phyloP scores from a whole-genome alignment of 2,888 invertebrate species.

The Ophioninae sp. region DNA sequence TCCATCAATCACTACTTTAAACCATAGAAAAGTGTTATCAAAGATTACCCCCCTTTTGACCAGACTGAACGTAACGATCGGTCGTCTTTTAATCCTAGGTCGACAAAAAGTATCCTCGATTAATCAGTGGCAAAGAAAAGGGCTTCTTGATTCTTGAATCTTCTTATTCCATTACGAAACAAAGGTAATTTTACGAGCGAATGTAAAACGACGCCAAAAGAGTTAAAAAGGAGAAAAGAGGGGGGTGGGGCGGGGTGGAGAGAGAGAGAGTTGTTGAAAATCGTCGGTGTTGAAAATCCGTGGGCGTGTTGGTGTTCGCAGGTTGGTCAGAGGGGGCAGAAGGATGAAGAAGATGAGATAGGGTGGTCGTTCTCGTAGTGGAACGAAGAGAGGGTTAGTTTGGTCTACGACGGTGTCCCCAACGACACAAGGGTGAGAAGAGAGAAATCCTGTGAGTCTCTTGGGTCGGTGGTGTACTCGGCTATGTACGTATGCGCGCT shows the following conservation, averaged over 20 bases:
- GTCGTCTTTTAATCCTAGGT: background rate
- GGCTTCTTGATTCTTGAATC: slow-evolving; percentile 52
- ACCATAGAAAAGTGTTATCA: background rate
- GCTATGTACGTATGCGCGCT: slow-evolving; percentile 10
- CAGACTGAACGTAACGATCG: background rate
- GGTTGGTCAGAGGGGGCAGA: slow-evolving; percentile 49
- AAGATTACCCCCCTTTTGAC: background rate
- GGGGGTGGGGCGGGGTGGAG: too few species aligned
- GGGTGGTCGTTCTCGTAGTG: slow-evolving; percentile 65
- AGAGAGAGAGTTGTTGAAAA: background rate
- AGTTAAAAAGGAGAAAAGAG: background rate
- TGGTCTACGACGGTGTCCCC: slow-evolving; percentile 45
- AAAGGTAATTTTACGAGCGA: slow-evolving; percentile 42
- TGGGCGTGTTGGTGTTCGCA: slow-evolving; percentile 58
- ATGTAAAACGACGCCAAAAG: slow-evolving; percentile 18
- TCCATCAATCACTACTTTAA: too few species aligned
- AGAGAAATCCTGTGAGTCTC: slow-evolving; percentile 62
- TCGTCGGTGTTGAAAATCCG: slow-evolving; percentile 42
- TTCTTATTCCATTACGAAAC: slow-evolving; percentile 44
- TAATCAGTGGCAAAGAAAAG: slow-evolving; percentile 10
- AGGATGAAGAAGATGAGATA: slow-evolving; percentile 59
- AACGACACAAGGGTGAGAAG: slow-evolving; percentile 59
- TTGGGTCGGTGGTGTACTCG: slow-evolving; percentile 53
- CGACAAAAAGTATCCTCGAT: background rate
- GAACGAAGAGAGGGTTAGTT: slow-evolving; percentile 53